phyloP scores from a whole-genome alignment of 2,888 invertebrate species.

The Mechanitis mazaeus region DNA sequence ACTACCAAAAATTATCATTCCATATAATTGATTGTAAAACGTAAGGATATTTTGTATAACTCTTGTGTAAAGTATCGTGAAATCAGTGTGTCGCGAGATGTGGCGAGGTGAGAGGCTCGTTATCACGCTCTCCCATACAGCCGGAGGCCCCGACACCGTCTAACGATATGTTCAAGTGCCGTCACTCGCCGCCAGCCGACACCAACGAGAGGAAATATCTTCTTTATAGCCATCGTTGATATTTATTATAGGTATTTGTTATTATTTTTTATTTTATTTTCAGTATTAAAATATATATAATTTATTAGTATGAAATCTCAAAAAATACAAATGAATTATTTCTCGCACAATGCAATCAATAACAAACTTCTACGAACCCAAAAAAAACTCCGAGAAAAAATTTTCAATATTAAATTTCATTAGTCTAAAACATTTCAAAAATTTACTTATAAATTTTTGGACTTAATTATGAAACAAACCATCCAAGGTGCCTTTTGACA shows the following conservation, averaged over 20 bases:
- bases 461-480: conserved; percentile 12
- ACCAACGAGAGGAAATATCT: no score
- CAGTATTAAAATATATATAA: no score
- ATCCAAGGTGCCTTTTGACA: conserved; percentile 14
- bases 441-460: conserved; percentile 19
- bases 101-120: conserved; percentile 39
- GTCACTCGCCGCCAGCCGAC: background rate
- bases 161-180: conserved; percentile 29
- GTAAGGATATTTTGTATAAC: conserved; percentile 2
- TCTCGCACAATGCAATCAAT: no score
- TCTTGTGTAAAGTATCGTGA: conserved; percentile 5
- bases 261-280: no score
- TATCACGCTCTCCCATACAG: conserved; percentile 33
- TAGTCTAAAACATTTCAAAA: conserved; percentile 22
- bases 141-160: conserved; percentile 33
- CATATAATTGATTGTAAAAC: background rate
- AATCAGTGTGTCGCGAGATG: conserved; percentile 16
- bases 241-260: no score
- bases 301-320: no score
- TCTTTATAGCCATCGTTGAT: background rate
- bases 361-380: conserved; percentile 2
- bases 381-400: conserved; percentile 11
- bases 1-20: no score
- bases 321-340: no score
- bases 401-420: conserved; percentile 19